A percentile compares a stretch with the other conserved stretches of the same genome.
Evolutionary conservation across 2,888 invertebrate species (phyloP).

Genomic region (Agrotis segetum): DNA sequence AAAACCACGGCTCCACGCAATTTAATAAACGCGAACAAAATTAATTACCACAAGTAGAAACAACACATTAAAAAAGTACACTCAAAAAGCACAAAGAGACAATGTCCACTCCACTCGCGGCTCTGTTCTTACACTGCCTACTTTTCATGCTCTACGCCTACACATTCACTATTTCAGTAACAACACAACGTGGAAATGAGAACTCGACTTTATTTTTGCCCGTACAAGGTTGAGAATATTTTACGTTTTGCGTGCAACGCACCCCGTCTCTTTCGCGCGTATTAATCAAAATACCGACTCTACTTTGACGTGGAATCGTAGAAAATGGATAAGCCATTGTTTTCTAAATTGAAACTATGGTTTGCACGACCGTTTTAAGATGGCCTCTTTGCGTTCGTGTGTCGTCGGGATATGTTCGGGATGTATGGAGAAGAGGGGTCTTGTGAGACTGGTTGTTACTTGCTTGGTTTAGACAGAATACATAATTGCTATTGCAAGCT

Average conservation of each 20-base stretch:
- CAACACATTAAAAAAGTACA: constrained; percentile 62
- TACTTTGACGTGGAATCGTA: constrained; percentile 90
- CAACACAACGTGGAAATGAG: constrained; percentile 71
- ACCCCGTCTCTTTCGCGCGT: constrained; percentile 89
- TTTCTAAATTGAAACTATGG: constrained; percentile 90
- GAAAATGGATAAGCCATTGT: constrained; percentile 91
- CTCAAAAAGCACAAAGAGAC: constrained; percentile 71
- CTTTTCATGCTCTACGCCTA: constrained; percentile 90
- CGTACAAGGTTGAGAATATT: constrained; percentile 75
- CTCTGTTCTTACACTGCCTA: constrained; percentile 88
- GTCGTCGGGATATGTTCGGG: constrained; percentile 43
- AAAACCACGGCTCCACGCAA: constrained; percentile 52
- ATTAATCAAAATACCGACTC: constrained; percentile 91
- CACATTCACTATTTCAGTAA: constrained; percentile 89
- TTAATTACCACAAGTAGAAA: constrained; percentile 63
- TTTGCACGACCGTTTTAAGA: constrained; percentile 77
- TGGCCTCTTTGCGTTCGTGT: constrained; percentile 71
- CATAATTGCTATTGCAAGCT: constrained; percentile 85
- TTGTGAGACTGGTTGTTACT: constrained; percentile 65
- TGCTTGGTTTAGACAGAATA: constrained; percentile 86
- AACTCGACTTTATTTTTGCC: constrained; percentile 76
- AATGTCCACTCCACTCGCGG: constrained; percentile 83
- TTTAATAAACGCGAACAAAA: constrained; percentile 57
- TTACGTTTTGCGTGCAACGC: constrained; percentile 69
- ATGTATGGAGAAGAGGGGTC: constrained; percentile 71